Base-by-base conservation (phyloP, 2,888 invertebrate species). In the Drosophila demipolita region DNA sequence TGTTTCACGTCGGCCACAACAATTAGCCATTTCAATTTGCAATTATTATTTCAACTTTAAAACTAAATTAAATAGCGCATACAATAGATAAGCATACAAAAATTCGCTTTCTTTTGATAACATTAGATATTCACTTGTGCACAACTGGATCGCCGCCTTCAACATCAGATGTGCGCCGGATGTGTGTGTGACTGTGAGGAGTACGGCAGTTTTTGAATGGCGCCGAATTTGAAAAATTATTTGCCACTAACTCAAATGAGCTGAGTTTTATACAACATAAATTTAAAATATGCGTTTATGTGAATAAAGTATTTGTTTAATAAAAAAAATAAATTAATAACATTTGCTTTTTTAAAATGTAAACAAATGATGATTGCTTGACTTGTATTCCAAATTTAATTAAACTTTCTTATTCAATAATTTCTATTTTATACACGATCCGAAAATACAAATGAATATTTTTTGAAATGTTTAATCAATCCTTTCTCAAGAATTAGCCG, bases 281-380 rank as follows among this genome's bases (percentile, higher is more conserved):
- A 26, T 48, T 29, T 15, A 2, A 9, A 60, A 29, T 12, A 49
- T n/a, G 11, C 12, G 15, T 35, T 23, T 26, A 59, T 20, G 15
- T 52, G 12, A 35, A 33, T 54, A 11, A 12, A 26, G 7, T 50
- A 29, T 29, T 6, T 11, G 50, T n/a, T 6, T 11, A 7, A 17
- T 54, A 2, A 11, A 3, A 9, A 20, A 35, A 35, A 8, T 23
- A 23, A 11, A 36, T 23, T 6, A 15, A n/a, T 7, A 45, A 15
- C 45, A 23, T 15, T 23, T 23, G 11, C 8, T 20, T 29, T 17
- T 26, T 17, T 29, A n/a, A 38, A 26, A 60, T 38, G 33, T 64
- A 60, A 64, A 60, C 64, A 65, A 66, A 53, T 15, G n/a, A 50
- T 53, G 29, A 29, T 55, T 65, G 54, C 40, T 23, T 15, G 4